Evolutionary conservation across 2,888 invertebrate genomes (phyloP).

Genomic region (Acronicta aceris): DNA sequence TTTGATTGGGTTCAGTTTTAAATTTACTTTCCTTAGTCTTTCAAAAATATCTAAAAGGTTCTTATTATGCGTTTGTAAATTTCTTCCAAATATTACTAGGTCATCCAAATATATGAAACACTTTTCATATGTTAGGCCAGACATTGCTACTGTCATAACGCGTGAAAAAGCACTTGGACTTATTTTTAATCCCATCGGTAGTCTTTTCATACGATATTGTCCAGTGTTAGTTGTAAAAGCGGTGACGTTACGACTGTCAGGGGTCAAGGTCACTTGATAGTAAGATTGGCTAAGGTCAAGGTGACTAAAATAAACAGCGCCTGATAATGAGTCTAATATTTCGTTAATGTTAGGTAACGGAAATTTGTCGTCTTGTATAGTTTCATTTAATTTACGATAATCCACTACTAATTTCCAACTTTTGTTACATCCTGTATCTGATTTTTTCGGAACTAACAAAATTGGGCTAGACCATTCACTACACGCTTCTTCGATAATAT

Average conservation of each 20-base stretch:
- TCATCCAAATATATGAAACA: slow-evolving; percentile 4
- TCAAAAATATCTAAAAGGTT: not conserved
- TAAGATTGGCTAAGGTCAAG: not conserved
- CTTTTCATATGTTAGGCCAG: not conserved
- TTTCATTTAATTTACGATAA: not conserved
- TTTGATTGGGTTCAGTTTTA: not conserved
- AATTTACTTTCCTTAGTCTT: not conserved
- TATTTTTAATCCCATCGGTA: slow-evolving; percentile 1
- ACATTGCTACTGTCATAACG: slow-evolving; percentile 1
- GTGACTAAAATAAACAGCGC: not conserved
- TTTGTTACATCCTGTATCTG: not conserved
- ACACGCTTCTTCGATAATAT: not conserved
- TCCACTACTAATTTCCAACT: slow-evolving; percentile 2
- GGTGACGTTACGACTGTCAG: not conserved
- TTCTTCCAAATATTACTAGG: not conserved
- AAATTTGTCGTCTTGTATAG: not conserved
- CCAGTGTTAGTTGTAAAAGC: not conserved
- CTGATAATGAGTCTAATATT: not conserved
- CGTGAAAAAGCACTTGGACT: not conserved
- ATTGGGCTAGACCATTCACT: slow-evolving; percentile 2
- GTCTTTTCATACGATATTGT: not conserved
- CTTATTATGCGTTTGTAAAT: not conserved
- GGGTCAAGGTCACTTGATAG: slow-evolving; percentile 1
- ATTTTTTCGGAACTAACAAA: not conserved
- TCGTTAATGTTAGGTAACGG: not conserved